A percentile compares a stretch with the other conserved stretches of the same genome.
Evolutionary conservation across 92 coral and sea anemone species (phyloP).

Genomic region (Phenganax subtilis): DNA sequence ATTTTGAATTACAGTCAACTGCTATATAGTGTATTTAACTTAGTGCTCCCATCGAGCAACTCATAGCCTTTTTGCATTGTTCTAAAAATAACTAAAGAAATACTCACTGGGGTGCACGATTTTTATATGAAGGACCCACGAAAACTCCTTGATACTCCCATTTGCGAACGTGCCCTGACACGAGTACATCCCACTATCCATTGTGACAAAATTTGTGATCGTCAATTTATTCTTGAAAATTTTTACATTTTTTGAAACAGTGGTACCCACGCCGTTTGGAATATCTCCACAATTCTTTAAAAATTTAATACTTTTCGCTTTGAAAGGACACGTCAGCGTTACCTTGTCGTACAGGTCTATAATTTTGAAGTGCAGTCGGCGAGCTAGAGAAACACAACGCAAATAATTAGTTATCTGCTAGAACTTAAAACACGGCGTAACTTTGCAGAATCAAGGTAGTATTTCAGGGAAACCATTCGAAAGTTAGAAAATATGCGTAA

Average conservation of each 20-base stretch:
- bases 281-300: background rate
- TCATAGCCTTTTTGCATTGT: background rate
- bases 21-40: background rate
- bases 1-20: too few species aligned
- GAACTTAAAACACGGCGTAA: background rate
- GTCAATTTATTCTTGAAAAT: background rate
- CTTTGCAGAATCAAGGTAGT: background rate
- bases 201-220: background rate
- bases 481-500: too few species aligned
- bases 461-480: too few species aligned
- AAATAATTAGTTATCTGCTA: background rate
- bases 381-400: background rate
- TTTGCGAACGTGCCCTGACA: background rate
- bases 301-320: background rate
- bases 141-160: background rate
- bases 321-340: constrained; percentile 13
- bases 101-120: background rate
- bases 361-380: background rate
- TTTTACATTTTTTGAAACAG: background rate
- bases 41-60: background rate
- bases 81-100: background rate
- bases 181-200: constrained; percentile 1
- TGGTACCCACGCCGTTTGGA: background rate
- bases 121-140: constrained; percentile 1
- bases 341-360: background rate